Percentiles rank a stretch among this genome's conserved stretches.
phyloP scores from a whole-genome alignment of 2,888 invertebrate species.

The Cephus spinipes region DNA sequence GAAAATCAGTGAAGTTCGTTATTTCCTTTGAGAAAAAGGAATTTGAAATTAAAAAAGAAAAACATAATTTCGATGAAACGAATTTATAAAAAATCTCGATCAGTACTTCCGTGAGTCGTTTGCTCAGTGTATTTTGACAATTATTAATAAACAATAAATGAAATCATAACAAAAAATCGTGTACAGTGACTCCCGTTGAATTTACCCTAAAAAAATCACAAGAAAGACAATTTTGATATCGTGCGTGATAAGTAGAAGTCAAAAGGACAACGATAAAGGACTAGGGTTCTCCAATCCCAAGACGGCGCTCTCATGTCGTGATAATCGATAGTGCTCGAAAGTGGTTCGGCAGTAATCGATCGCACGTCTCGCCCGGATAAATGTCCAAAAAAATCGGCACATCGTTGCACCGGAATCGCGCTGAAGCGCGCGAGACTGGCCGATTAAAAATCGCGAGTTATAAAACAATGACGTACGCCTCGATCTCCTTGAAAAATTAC shows the following conservation, averaged over 20 bases:
- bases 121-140: not conserved
- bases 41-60: not conserved
- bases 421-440: slow-evolving; percentile 23
- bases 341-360: slow-evolving; percentile 20
- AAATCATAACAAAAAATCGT: not conserved
- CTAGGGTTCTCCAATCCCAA: not conserved
- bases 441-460: not conserved
- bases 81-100: not conserved
- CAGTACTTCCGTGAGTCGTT: not conserved
- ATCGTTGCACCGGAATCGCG: slow-evolving; percentile 22
- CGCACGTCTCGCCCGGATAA: slow-evolving; percentile 34
- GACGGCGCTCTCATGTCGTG: slow-evolving; percentile 45
- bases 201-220: not conserved
- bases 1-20: not conserved
- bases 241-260: not conserved
- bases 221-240: not conserved
- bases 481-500: slow-evolving; percentile 58
- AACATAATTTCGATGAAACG: not conserved
- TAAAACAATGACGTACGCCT: slow-evolving; percentile 34
- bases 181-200: not conserved
- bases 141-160: not conserved
- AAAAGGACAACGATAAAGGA: not conserved
- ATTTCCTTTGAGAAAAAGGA: not conserved
- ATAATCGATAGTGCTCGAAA: slow-evolving; percentile 43
- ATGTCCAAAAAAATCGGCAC: slow-evolving; percentile 38